Evolutionary conservation across 2,888 invertebrate genomes (phyloP), one percentile per base, ranked within the genome.

Genomic region (Hedychridium roseum): DNA sequence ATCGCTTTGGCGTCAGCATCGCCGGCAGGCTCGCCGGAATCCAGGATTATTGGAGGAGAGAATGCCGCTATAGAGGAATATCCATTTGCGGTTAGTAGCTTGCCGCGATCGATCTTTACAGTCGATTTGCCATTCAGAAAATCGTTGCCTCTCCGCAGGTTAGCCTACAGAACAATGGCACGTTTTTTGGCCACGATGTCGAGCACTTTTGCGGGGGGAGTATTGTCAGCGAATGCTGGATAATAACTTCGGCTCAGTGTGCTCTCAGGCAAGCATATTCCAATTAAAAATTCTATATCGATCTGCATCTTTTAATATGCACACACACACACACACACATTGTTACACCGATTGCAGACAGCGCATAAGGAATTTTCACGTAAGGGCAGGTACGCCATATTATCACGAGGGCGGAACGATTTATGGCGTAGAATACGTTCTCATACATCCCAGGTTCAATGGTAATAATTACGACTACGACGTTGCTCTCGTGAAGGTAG

Each of bases 21-120:
- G 48, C 18, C 14, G 23, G 27, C 9, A 12, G 23, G 14, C 15
- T 32, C 34, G 17, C 16, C 30, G 9, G 47, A 31, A 42, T 38
- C 43, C 14, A 68, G 61, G 45, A 73, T 79, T 47, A 72, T 78
- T n/a, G 73, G 73, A 5, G 74, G 76, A 7, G 52, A 44, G 15
- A 35, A 46, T 15, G 67, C 67, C 1, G 34, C 48, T 30, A 75
- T 78, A 35, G 54, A 60, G 41, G 54, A 70, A 41, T 71, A 65
- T 50, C 76, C 76, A 43, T 77, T 75, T 50, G 42, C 53, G 50
- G 67, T 71, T 51, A 56, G 59, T 63, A 54, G 39, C 48, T 60
- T 38, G 5, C 4, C 43, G 48, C 43, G 37, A 43, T 45, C 39
- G 50, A 60, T 56, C 50, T 56, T 60, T 52, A 63, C 50, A 28